Base-by-base conservation (phyloP, 2,888 invertebrate species). In the Allacma fusca region DNA sequence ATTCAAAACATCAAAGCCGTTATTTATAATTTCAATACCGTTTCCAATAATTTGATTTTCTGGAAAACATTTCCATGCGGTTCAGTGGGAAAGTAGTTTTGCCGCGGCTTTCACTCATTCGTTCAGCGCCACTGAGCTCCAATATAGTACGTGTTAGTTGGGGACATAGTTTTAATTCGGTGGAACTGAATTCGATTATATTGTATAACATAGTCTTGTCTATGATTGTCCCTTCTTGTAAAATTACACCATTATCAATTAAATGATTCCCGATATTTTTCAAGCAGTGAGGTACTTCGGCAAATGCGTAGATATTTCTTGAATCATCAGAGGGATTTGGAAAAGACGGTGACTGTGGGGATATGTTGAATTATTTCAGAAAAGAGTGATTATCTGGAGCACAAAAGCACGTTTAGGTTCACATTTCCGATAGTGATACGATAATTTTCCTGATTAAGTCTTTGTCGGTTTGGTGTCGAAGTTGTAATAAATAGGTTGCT, bases 211-310 rank as follows among this genome's bases (percentile, higher is more conserved):
- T 12, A 12, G 13, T n/a, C 69, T 70, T 78, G 2, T n/a, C 50
- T 21, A 83, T 77, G 0, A 70, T 34, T n/a, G 68, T 67, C 12
- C 76, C 78, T 13, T 74, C 24, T 28, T 59, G 21, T 19, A 80
- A 34, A n/a, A 59, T 24, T 2, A 80, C 23, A 16, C 83, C 81
- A 26, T 79, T 75, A 44, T 83, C 82, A 2, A 82, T 19, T 16
- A 79, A 26, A 70, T 82, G 82, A 72, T 82, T 82, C 16, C 82
- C 34, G 0, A 82, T 21, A 9, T 82, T 29, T 34, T 83, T 83
- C 0, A 83, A 1, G 69, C 81, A 68, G 57, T 83, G 83, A 0
- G 81, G 82, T 5, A 80, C 77, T 40, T 83, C 83, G 9, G 81
- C 78, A 70, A 83, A 80, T 13, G 80, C 78, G 64, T 65, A 79